Conservation (phyloP, 2,888 invertebrate genomes). For the Artemia sp. region DNA sequence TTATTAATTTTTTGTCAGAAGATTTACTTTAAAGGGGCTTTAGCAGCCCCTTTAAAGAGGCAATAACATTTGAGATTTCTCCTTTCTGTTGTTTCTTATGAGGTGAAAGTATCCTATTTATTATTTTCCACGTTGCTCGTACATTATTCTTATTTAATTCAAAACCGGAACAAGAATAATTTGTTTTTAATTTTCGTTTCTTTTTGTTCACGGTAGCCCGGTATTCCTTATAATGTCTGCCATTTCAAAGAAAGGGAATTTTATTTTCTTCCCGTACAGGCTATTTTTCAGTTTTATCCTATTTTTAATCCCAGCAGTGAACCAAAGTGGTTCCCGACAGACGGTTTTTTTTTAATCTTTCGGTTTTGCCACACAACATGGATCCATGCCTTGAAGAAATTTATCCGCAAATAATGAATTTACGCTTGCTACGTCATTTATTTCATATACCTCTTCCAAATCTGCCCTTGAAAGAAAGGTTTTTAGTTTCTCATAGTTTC, state of each 20-base stretch:
- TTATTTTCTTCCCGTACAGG: neutral
- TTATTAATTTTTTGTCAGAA: too few species aligned
- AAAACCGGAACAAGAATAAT: neutral
- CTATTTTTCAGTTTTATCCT: neutral
- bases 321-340: neutral
- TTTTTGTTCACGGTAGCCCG: neutral
- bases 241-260: neutral
- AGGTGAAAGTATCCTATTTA: neutral
- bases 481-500: neutral
- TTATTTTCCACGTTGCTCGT: neutral
- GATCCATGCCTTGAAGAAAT: neutral
- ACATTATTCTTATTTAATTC: neutral
- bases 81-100: neutral
- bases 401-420: neutral
- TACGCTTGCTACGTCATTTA: neutral
- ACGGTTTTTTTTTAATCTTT: neutral
- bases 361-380: neutral
- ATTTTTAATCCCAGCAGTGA: neutral
- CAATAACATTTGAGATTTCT: too few species aligned
- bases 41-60: too few species aligned
- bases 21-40: too few species aligned
- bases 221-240: neutral
- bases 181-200: neutral
- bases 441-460: neutral
- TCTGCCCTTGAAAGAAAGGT: too few species aligned